Percentiles rank a stretch among this genome's conserved stretches.
phyloP scores from a whole-genome alignment of 2,113 vertebrate species.

The Atlantisia rogersi region DNA sequence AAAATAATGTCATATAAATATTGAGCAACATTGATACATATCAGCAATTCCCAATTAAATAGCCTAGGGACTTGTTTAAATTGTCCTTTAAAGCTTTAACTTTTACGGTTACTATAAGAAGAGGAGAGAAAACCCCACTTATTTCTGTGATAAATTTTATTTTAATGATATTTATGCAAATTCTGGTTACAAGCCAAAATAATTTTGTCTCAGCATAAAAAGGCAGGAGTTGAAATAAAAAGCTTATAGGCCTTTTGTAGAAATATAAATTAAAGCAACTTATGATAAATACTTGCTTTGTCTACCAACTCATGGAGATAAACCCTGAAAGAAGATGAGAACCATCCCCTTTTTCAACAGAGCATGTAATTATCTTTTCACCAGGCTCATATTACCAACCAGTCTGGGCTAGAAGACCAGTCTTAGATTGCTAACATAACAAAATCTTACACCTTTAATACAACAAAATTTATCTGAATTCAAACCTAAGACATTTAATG shows the following conservation, averaged over 20 bases:
- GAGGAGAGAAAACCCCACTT: not conserved
- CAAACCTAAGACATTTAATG: not conserved
- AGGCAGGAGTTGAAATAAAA: not conserved
- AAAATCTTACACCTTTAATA: not conserved
- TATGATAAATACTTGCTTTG: not conserved
- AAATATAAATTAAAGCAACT: not conserved
- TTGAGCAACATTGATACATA: not conserved
- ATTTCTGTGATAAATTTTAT: not conserved
- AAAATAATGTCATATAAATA: not conserved
- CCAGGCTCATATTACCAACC: not conserved
- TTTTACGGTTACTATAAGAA: not conserved
- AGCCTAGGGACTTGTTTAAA: not conserved
- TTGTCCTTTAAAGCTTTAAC: not conserved
- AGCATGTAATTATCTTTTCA: conserved; percentile 21
- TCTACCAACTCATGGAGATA: not conserved
- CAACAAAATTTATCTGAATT: not conserved
- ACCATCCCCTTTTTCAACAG: not conserved
- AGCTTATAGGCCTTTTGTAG: not conserved
- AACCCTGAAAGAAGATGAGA: conserved; percentile 5
- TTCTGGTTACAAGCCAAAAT: not conserved
- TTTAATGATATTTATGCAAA: not conserved
- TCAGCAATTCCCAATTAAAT: not conserved
- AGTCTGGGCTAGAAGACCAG: not conserved
- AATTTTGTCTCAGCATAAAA: not conserved
- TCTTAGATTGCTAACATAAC: not conserved